phyloP scores from a whole-genome alignment of 2,797 vertebrate genomes.

The Coranthus polyacanthus region DNA sequence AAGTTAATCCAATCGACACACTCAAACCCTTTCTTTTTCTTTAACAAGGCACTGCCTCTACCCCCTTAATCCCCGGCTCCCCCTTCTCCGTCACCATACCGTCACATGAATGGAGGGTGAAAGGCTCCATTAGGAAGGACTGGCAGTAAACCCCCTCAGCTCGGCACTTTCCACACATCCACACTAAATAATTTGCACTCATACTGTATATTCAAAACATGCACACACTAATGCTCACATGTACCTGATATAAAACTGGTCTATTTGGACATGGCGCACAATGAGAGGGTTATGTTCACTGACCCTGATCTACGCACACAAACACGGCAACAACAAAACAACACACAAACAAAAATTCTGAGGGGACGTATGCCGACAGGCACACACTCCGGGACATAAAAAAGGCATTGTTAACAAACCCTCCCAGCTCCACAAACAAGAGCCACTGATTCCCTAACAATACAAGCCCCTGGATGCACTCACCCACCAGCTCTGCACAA shows the following conservation, averaged over 20 bases:
- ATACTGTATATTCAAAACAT: conserved; percentile 67
- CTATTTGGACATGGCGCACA: conserved; percentile 64
- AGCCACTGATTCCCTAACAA: conserved; percentile 82
- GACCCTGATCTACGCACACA: conserved; percentile 61
- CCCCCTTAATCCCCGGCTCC: conserved; percentile 82
- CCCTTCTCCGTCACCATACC: conserved; percentile 76
- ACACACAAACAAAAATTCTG: conserved; percentile 76
- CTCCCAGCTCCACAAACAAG: conserved; percentile 81
- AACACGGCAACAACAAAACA: conserved; percentile 58
- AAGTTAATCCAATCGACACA: conserved; percentile 90
- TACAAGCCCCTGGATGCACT: conserved; percentile 80
- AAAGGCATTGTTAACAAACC: conserved; percentile 83
- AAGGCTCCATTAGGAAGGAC: conserved; percentile 81
- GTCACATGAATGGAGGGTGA: conserved; percentile 82
- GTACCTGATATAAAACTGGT: conserved; percentile 57
- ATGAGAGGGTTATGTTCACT: conserved; percentile 71
- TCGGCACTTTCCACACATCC: conserved; percentile 71
- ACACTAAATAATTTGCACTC: conserved; percentile 75
- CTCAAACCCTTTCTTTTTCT: conserved; percentile 86
- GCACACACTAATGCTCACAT: conserved; percentile 54
- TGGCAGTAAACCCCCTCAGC: conserved; percentile 67
- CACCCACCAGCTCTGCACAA: conserved; percentile 75
- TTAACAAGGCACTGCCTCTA: conserved; percentile 86
- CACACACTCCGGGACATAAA: conserved; percentile 81
- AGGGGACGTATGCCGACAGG: conserved; percentile 78